Percentiles rank a stretch among this genome's conserved stretches.
These are phyloP conservation scores for Rotaria magnacalcarata DNA, from an alignment of 2,888 invertebrate species.

Conservation along the genomic window DNA sequence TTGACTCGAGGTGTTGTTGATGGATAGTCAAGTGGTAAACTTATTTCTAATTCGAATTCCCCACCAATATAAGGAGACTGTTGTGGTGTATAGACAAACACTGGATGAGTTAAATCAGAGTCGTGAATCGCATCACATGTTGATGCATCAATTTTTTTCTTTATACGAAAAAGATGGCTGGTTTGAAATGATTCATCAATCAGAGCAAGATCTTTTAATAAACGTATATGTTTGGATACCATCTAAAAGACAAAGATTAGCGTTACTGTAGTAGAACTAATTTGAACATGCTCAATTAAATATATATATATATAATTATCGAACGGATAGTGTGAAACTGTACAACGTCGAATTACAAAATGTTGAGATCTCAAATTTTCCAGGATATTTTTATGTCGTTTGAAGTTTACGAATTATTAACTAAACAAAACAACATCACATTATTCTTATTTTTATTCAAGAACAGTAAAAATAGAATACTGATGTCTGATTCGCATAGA, in stretches of 20 bases:
- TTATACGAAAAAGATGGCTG: not conserved
- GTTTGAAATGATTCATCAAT: conserved; percentile 16
- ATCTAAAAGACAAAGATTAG: not conserved
- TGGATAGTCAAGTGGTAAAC: conserved; percentile 31
- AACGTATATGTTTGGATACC: not conserved
- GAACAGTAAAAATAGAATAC: not conserved
- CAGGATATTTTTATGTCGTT: not conserved
- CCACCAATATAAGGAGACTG: conserved; percentile 11
- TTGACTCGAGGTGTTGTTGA: not conserved
- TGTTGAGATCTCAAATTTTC: too few relatives aligned
- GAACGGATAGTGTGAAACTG: too few relatives aligned
- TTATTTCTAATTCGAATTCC: conserved; percentile 11
- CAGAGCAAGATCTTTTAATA: not conserved
- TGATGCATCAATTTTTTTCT: not conserved
- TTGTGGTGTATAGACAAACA: conserved; percentile 10
- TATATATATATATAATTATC: not conserved
- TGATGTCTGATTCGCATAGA: not conserved
- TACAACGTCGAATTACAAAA: too few relatives aligned
- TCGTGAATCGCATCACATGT: not conserved
- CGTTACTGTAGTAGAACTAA: too few relatives aligned
- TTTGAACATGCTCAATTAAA: not conserved
- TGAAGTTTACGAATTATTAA: not conserved
- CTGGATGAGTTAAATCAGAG: not conserved
- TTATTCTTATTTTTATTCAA: not conserved
- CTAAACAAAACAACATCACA: too few relatives aligned